A percentile compares a stretch with the other conserved stretches of the same genome.
These are phyloP conservation scores for Aphidius gifuensis DNA, from an alignment of 1,140 invertebrate genomes.

Conservation along the genomic window DNA sequence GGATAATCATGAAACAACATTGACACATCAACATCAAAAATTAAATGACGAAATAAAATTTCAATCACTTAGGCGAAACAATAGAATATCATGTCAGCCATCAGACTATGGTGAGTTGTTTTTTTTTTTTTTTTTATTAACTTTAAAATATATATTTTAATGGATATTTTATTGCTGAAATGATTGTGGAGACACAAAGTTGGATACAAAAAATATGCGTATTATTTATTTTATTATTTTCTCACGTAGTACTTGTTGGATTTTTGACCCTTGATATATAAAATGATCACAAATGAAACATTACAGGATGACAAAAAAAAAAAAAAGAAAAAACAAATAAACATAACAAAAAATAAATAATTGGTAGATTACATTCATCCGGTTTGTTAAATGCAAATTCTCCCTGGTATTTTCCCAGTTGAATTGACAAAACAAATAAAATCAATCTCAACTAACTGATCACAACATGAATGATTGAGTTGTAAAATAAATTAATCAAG, in stretches of 20 bases:
- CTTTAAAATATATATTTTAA: neutral
- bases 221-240: conserved; percentile 2
- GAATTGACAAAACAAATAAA: neutral
- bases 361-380: conserved; percentile 28
- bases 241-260: neutral
- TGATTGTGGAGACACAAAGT: neutral
- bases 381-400: neutral
- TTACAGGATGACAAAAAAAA: neutral
- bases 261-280: neutral
- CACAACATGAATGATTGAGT: neutral
- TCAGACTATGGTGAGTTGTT: conserved; percentile 22
- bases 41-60: conserved; percentile 18
- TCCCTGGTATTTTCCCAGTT: conserved; percentile 28
- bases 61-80: conserved; percentile 18
- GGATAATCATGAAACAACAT: conserved; percentile 17
- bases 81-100: conserved; percentile 10
- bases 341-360: conserved; percentile 19
- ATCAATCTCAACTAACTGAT: neutral
- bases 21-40: conserved; percentile 17
- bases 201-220: no score
- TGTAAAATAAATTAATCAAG: no score
- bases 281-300: neutral
- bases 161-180: no score
- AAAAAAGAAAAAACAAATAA: conserved; percentile 12
- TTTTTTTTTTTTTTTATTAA: neutral